These are phyloP conservation scores for Elegia similella DNA, from an alignment of 2,888 invertebrate genomes.

Conservation along the genomic window DNA sequence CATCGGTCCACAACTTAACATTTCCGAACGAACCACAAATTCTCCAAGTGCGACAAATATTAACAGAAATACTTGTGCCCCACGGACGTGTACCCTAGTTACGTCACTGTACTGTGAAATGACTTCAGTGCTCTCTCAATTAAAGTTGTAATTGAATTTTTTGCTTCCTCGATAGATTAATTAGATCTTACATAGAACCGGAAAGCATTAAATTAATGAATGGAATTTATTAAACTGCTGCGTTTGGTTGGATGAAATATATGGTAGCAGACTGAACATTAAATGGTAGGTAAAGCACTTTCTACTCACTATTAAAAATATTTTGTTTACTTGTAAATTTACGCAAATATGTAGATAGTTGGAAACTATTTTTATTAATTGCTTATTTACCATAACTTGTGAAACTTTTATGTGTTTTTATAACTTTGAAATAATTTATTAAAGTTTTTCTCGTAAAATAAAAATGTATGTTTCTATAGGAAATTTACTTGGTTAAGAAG, in stretches of 20 bases:
- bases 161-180: conserved; percentile 71
- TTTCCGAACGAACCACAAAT: conserved; percentile 57
- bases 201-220: conserved; percentile 65
- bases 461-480: too few relatives aligned
- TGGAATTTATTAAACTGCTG: conserved; percentile 59
- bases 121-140: conserved; percentile 63
- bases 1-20: conserved; percentile 50
- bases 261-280: conserved; percentile 54
- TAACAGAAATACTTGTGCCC: conserved; percentile 47
- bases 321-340: conserved; percentile 1
- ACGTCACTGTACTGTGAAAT: conserved; percentile 44
- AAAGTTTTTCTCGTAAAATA: not conserved
- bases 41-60: conserved; percentile 53
- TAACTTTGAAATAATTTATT: not conserved
- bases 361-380: not conserved
- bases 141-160: conserved; percentile 70
- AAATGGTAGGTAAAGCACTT: conserved; percentile 64
- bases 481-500: too few relatives aligned
- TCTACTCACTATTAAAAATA: conserved; percentile 19
- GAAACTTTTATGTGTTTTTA: not conserved
- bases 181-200: conserved; percentile 71
- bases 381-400: not conserved
- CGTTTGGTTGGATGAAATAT: conserved; percentile 53
- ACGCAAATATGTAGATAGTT: not conserved
- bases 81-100: conserved; percentile 37